phyloP scores from a whole-genome alignment of 1,140 invertebrate genomes.

The Bombyx mandarina region DNA sequence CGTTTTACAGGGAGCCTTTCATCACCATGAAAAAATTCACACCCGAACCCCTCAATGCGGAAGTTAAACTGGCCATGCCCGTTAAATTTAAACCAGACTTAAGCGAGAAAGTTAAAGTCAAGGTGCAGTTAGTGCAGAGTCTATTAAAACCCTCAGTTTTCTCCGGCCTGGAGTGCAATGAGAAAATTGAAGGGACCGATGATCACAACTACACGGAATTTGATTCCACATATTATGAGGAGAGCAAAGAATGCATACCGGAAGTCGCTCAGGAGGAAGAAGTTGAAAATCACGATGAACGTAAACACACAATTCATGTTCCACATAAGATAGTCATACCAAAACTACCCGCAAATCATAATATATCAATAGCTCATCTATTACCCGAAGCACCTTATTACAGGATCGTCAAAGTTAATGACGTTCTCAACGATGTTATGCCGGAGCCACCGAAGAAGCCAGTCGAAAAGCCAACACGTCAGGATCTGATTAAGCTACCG shows the following conservation, averaged over 20 bases:
- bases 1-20: conserved; percentile 9
- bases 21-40: conserved; percentile 42
- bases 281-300: conserved; percentile 14
- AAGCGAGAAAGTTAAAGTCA: conserved; percentile 17
- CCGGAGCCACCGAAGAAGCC: conserved; percentile 5
- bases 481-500: conserved; percentile 25
- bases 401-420: conserved; percentile 46
- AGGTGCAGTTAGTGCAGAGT: conserved; percentile 26
- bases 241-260: conserved; percentile 25
- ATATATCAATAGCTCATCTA: conserved; percentile 38
- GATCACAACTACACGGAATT: conserved; percentile 8
- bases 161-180: background rate
- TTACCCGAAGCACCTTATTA: conserved; percentile 43
- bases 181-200: conserved; percentile 1
- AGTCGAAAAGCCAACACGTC: conserved; percentile 4
- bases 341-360: conserved; percentile 24
- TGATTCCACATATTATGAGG: conserved; percentile 11
- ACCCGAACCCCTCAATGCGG: background rate
- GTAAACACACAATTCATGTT: conserved; percentile 4
- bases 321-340: conserved; percentile 30
- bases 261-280: conserved; percentile 49
- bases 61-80: conserved; percentile 27
- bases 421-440: conserved; percentile 16
- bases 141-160: conserved; percentile 5
- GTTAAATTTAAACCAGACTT: conserved; percentile 24